Base-by-base conservation (phyloP, 1,140 invertebrate genomes). In the Drosophila ercepeae region DNA sequence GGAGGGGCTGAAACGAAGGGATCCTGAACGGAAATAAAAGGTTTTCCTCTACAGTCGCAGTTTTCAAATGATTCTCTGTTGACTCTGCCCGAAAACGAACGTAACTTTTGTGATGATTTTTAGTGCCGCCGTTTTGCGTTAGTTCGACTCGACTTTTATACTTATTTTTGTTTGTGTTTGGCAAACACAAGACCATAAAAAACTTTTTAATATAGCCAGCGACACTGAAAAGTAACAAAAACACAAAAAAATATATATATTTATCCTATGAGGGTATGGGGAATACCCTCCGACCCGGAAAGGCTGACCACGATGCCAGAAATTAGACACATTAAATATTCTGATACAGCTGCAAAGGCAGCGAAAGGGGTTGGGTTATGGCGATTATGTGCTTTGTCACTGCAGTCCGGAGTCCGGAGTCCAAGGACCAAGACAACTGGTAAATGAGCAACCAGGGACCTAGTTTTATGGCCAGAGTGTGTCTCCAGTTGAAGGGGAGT, bases 311-410 rank as follows among this genome's bases (percentile, higher is more conserved):
- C 46, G 36, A 41, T 65, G 41, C 70, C 78, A 78, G 52, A 83
- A 84, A 84, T 84, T 84, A 86, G 61, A 71, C 69, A 75, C 75
- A 78, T 84, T 84, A 64, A 79, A 78, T 79, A 78, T 73, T 72
- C 54, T 54, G 63, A 69, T 78, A 74, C 55, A 78, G 61, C 65
- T 61, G 32, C 32, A 21, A 27, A 29, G 45, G 42, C 51, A 32
- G 48, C 45, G 36, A 46, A 81, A 75, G 55, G 76, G 59, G 60
- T 75, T 75, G 61, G 41, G 39, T 60, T 41, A 71, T 58, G 55
- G 63, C 78, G 74, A 83, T 83, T 78, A 71, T 65, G 59, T 59
- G 58, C 59, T 63, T 57, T 76, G 61, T 63, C 45, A 64, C 52
- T 60, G 57, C 44, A 57, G 18, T 14, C 36, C 7, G 25, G 46